Percentiles rank a stretch among this genome's conserved stretches.
These are phyloP conservation scores for Pseudomugil gertrudae DNA, from an alignment of 2,797 vertebrate genomes.

Conservation along the genomic window DNA sequence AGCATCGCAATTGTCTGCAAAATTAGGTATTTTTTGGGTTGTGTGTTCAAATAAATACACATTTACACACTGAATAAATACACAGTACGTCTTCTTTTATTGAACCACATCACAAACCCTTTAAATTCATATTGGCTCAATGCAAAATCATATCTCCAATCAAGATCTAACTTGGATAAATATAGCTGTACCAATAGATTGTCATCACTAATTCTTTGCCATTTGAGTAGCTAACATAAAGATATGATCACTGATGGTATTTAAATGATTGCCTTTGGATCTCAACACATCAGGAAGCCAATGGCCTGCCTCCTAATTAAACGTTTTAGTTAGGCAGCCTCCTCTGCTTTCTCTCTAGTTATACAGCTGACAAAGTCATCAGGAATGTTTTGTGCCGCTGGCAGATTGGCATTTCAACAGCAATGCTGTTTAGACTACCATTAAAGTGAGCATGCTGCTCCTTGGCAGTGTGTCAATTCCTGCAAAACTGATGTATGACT, in stretches of 20 bases:
- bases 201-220: not conserved
- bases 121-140: not conserved
- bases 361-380: slow-evolving; percentile 46
- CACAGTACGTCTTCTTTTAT: no score
- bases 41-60: no score
- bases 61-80: no score
- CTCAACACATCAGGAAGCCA: slow-evolving; percentile 28
- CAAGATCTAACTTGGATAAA: not conserved
- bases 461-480: slow-evolving; percentile 24
- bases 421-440: slow-evolving; percentile 16
- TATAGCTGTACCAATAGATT: not conserved
- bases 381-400: slow-evolving; percentile 37
- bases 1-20: no score
- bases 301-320: slow-evolving; percentile 47
- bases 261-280: slow-evolving; percentile 40
- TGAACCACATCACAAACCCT: no score
- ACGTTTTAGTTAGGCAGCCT: slow-evolving; percentile 42
- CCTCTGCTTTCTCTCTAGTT: slow-evolving; percentile 22
- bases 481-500: slow-evolving; percentile 16
- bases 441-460: slow-evolving; percentile 35
- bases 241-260: slow-evolving; percentile 36
- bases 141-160: not conserved
- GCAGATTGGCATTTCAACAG: slow-evolving; percentile 51
- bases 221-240: slow-evolving; percentile 12
- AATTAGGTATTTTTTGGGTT: no score